Evolutionary conservation across 2,797 vertebrate species (phyloP), one percentile per base, ranked within the genome.

Genomic region (Micromesistius poutassou): DNA sequence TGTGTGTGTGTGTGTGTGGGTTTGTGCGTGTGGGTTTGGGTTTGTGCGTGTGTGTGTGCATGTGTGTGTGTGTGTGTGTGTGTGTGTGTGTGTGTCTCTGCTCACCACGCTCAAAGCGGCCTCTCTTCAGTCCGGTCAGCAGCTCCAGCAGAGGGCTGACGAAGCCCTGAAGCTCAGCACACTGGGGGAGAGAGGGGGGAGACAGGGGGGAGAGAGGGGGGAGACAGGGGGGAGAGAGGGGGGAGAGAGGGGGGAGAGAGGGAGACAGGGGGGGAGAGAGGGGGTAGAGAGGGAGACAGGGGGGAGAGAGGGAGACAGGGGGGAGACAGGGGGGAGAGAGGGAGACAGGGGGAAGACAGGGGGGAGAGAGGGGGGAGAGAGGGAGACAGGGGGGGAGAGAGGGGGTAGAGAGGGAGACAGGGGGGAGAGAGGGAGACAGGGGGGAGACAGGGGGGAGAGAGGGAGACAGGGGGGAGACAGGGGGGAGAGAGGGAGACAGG

Each of bases 161-260:
- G 70, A 97, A 98, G 46, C 95, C 96, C 76, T 94, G 95, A 6
- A 98, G 96, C 89, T 98, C 97, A 89, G 85, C 90, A 91, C 97
- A 98, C 97, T 98, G 16, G 87, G 66, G 84, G 36, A 82, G 73
- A 77, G 73, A 71, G 40, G 13, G 40, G 40, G 13, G 40, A 8
- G 36, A 72, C 5, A n/a, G 30, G 35, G 25, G 30, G 25, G 75
- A 30, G 25, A 12, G 30, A 6, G 28, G 22, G 22, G 40, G 73
- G 42, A n/a, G n/a, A n/a, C n/a, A n/a, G n/a, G n/a, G n/a, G n/a
- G n/a, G n/a, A n/a, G n/a, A n/a, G n/a, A n/a, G n/a, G n/a, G n/a
- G n/a, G n/a, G n/a, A n/a, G n/a, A n/a, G n/a, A n/a, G n/a, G n/a
- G n/a, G n/a, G n/a, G n/a, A n/a, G n/a, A n/a, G n/a, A n/a, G n/a